phyloP scores from a whole-genome alignment of 2,113 vertebrate genomes.

The Psilopsiagon aymara region DNA sequence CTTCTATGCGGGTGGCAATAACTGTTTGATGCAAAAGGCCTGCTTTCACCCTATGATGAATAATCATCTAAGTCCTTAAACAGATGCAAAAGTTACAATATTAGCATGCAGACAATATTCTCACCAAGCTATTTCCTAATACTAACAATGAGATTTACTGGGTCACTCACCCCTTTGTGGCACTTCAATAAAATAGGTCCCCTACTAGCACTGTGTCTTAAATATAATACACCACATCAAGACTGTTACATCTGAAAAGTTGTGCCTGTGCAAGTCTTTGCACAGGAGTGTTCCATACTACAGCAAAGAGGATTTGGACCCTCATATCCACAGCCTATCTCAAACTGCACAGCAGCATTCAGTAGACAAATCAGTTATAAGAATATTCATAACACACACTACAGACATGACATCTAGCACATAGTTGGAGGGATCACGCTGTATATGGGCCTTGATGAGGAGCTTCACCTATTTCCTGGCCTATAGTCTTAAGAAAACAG shows the following conservation, averaged over 20 bases:
- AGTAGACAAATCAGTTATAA: accelerated
- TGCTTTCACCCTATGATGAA: not conserved
- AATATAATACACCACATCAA: not conserved
- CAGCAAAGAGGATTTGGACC: not conserved
- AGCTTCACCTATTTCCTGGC: not conserved
- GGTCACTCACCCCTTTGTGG: not conserved
- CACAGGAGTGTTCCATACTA: not conserved
- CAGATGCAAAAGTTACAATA: not conserved
- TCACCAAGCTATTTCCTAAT: not conserved
- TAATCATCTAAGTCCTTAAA: not conserved
- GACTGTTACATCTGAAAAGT: not conserved
- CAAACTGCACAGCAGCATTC: not conserved
- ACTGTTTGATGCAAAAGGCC: not conserved
- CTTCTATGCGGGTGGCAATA: not conserved
- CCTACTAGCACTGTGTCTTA: not conserved
- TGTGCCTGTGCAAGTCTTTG: not conserved
- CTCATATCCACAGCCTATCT: not conserved
- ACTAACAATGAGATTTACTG: not conserved
- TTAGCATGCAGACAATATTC: not conserved
- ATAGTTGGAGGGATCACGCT: not conserved
- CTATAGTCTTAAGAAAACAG: not conserved
- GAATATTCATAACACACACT: not conserved
- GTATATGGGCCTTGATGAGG: not conserved
- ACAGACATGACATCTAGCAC: not conserved
- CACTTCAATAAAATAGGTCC: not conserved